These are phyloP conservation scores for Pangasius sanitwongsei DNA, from an alignment of 2,797 vertebrate species.

Conservation along the genomic window DNA sequence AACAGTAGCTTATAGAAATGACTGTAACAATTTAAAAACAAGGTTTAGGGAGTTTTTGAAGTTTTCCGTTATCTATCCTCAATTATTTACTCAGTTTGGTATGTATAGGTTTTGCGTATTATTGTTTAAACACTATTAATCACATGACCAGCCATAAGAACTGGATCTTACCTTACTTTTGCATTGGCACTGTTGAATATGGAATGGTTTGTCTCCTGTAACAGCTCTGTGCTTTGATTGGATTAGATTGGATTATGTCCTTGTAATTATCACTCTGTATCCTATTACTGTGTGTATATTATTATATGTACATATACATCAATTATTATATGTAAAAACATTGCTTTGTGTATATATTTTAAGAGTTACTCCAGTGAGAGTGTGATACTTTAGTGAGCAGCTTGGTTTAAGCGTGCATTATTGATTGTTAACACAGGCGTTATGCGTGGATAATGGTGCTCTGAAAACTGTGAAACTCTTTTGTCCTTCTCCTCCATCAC, in stretches of 20 bases:
- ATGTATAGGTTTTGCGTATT: background rate
- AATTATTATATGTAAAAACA: background rate
- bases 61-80: background rate
- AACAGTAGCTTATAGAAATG: background rate
- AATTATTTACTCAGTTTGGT: background rate
- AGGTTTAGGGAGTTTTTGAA: background rate
- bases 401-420: constrained; percentile 27
- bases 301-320: background rate
- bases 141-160: background rate
- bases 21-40: background rate
- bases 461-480: constrained; percentile 53
- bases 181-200: background rate
- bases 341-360: background rate
- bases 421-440: constrained; percentile 45
- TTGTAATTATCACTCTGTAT: background rate
- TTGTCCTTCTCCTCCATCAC: constrained; percentile 53
- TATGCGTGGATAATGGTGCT: constrained; percentile 52
- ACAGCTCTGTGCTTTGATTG: background rate
- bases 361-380: background rate
- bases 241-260: background rate
- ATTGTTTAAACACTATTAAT: background rate
- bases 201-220: background rate
- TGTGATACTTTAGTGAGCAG: constrained; percentile 28
- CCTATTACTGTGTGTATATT: background rate
- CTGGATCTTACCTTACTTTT: background rate